Percentiles rank a stretch among this genome's conserved stretches.
Conservation (phyloP, 2,888 invertebrate species). For the Dryobotodes eremita region DNA sequence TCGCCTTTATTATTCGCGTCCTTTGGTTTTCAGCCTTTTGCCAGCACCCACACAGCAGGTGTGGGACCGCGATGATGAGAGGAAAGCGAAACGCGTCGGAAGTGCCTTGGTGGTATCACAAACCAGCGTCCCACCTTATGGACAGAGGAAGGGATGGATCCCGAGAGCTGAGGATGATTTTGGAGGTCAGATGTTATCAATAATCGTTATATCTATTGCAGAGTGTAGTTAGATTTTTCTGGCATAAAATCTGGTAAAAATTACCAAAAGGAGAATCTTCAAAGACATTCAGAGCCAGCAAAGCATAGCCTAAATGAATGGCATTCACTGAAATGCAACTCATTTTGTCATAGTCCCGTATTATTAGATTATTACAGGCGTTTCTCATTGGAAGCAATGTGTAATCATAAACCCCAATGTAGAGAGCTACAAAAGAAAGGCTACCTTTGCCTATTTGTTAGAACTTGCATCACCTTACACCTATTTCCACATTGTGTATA, state of each 20-base stretch:
- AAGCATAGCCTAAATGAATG: background rate
- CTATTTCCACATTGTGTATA: background rate
- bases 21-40: conserved; percentile 92
- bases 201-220: background rate
- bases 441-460: background rate
- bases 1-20: background rate
- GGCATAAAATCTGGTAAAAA: background rate
- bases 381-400: background rate
- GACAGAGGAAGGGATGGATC: conserved; percentile 98
- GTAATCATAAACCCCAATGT: background rate
- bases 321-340: background rate
- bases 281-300: background rate
- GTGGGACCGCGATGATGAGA: conserved; percentile 97
- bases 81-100: conserved; percentile 88
- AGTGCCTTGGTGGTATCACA: conserved; percentile 94
- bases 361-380: too few relatives aligned
- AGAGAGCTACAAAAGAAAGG: background rate
- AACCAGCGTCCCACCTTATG: conserved; percentile 97
- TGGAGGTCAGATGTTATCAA: conserved; percentile 83
- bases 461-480: background rate
- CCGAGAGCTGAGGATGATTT: conserved; percentile 95
- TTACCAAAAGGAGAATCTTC: background rate
- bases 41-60: conserved; percentile 96
- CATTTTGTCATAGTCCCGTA: background rate
- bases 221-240: background rate